Conservation (phyloP, 2,888 invertebrate species). For the Lypha dubia region DNA sequence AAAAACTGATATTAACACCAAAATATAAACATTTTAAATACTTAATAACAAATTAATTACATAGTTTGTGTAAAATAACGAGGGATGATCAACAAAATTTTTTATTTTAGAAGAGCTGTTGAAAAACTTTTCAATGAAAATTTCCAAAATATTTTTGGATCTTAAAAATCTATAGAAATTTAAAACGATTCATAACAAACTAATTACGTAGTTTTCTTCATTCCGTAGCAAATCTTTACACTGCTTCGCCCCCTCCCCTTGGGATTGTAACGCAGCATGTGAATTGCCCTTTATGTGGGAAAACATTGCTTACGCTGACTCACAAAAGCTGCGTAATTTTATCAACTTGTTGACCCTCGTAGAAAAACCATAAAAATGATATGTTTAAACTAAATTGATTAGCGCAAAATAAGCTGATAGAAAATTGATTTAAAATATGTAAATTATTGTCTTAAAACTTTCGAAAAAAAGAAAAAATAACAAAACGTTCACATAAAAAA, state of each 20-base stretch:
- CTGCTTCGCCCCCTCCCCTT: too few relatives aligned
- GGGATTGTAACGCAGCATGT: too few relatives aligned
- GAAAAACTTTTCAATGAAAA: not conserved
- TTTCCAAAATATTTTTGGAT: too few relatives aligned
- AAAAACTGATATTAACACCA: constrained; percentile 4
- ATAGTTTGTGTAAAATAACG: constrained; percentile 4
- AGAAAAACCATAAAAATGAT: not conserved
- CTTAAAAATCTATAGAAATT: too few relatives aligned
- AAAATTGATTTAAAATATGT: constrained; percentile 49
- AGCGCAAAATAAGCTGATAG: constrained; percentile 37
- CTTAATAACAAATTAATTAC: constrained; percentile 44
- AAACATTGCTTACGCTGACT: too few relatives aligned
- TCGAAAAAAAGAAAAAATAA: constrained; percentile 25
- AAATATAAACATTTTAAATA: constrained; percentile 38
- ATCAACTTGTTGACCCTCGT: constrained; percentile 2
- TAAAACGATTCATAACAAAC: too few relatives aligned
- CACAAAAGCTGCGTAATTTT: not conserved
- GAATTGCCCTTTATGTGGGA: too few relatives aligned
- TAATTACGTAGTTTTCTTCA: too few relatives aligned
- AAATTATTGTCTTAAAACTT: constrained; percentile 25
- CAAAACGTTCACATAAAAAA: not conserved
- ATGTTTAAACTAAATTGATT: not conserved
- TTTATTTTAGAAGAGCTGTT: too few relatives aligned
- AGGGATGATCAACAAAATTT: not conserved
- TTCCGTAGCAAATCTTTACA: too few relatives aligned